A percentile compares a stretch with the other conserved stretches of the same genome.
Evolutionary conservation across 2,113 vertebrate species (phyloP).

Genomic region (Chaetodon auriga): DNA sequence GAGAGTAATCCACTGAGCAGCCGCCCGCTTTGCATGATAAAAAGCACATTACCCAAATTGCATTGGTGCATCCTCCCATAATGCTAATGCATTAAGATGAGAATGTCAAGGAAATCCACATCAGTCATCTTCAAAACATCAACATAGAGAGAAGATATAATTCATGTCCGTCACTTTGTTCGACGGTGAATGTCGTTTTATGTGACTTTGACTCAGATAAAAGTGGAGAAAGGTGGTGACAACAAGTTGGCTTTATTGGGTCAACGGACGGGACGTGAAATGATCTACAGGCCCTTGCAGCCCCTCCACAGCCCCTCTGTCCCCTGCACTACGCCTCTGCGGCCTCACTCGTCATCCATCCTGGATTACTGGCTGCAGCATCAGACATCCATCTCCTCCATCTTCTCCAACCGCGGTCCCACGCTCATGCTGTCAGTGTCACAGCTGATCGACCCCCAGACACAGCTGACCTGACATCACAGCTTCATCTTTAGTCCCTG

Average conservation of each 20-base stretch:
- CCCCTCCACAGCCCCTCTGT: background rate
- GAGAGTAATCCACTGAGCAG: constrained; percentile 14
- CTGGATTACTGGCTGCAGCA: constrained; percentile 6
- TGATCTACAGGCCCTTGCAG: background rate
- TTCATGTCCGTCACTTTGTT: background rate
- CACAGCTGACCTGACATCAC: constrained; percentile 48
- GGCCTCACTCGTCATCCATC: constrained; percentile 36
- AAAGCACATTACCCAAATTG: constrained; percentile 42
- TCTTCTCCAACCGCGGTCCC: constrained; percentile 30
- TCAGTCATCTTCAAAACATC: constrained; percentile 3
- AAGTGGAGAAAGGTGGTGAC: background rate
- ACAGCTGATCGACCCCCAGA: constrained; percentile 33
- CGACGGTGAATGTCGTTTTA: background rate
- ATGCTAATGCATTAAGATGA: constrained; percentile 42
- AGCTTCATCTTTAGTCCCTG: constrained; percentile 33
- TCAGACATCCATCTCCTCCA: constrained; percentile 24
- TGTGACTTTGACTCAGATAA: background rate
- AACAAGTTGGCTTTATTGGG: background rate
- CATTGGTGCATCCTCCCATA: constrained; percentile 7
- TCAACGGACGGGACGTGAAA: constrained; percentile 16
- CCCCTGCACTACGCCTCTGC: background rate
- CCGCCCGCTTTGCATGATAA: constrained; percentile 24
- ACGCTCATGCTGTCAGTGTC: constrained; percentile 29
- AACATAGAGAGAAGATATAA: background rate
- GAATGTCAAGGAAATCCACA: background rate